A percentile compares a stretch with the other conserved stretches of the same genome.
Evolutionary conservation across 2,113 vertebrate genomes (phyloP).

Genomic region (Ornithorhynchus anatinus): DNA sequence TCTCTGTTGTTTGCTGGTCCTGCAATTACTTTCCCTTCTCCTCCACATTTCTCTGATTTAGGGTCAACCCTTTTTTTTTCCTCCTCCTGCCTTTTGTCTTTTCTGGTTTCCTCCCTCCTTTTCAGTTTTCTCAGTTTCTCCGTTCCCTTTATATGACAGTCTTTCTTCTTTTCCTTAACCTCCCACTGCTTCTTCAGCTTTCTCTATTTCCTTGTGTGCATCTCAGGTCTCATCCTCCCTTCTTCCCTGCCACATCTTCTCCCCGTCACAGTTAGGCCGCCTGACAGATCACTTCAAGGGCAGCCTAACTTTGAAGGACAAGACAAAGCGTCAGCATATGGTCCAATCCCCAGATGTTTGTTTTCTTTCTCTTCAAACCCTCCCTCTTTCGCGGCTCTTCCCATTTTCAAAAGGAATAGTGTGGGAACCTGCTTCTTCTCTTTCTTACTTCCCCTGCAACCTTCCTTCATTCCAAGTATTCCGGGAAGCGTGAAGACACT

Average conservation of each 20-base stretch:
- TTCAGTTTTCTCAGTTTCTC: neutral
- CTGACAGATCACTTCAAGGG: constrained; percentile 96
- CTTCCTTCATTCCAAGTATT: too few species aligned
- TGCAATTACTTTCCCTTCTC: neutral
- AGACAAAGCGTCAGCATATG: constrained; percentile 96
- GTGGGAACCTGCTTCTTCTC: too few species aligned
- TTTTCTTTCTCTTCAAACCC: constrained; percentile 22
- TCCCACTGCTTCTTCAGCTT: neutral
- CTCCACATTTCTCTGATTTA: neutral
- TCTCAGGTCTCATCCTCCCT: neutral
- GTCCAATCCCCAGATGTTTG: constrained; percentile 88
- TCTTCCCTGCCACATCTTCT: constrained; percentile 51
- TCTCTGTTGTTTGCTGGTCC: neutral
- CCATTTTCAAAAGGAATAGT: neutral
- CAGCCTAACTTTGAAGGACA: constrained; percentile 97
- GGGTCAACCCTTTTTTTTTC: neutral
- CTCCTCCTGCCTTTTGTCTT: neutral
- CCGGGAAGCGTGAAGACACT: too few species aligned
- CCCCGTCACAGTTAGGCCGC: constrained; percentile 82
- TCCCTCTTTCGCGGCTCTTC: neutral
- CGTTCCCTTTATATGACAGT: neutral
- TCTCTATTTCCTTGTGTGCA: constrained; percentile 6
- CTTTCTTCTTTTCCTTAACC: neutral
- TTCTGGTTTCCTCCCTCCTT: neutral
- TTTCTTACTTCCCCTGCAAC: too few species aligned